Percentiles rank a stretch among this genome's conserved stretches.
Conservation (phyloP, 2,888 invertebrate genomes). For the Pyrrhosoma nymphula region DNA sequence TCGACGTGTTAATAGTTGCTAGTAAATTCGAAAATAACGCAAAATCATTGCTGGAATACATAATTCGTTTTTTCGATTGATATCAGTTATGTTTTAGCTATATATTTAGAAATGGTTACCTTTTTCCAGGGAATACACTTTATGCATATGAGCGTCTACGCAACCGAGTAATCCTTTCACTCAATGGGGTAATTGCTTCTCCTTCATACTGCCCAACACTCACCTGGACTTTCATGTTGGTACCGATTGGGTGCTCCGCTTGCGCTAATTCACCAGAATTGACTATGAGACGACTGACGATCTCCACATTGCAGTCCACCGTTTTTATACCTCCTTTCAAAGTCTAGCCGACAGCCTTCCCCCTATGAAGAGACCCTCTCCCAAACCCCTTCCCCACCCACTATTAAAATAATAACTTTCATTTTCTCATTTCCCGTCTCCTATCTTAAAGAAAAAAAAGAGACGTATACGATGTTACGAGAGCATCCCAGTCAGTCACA, state of each 20-base stretch:
- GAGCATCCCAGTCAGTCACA: constrained; percentile 43
- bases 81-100: too few relatives aligned
- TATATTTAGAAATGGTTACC: too few relatives aligned
- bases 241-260: not conserved
- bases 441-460: not conserved
- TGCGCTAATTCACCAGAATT: not conserved
- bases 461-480: not conserved
- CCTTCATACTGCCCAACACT: not conserved
- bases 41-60: too few relatives aligned
- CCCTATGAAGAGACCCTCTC: not conserved
- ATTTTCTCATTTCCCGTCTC: constrained; percentile 50
- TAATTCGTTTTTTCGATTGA: too few relatives aligned
- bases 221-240: constrained; percentile 57
- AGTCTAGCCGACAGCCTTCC: not conserved
- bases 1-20: too few relatives aligned
- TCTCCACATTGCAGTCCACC: not conserved
- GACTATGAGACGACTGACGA: constrained; percentile 30
- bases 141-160: too few relatives aligned
- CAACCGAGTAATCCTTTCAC: too few relatives aligned
- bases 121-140: too few relatives aligned
- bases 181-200: too few relatives aligned
- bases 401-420: constrained; percentile 60
- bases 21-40: too few relatives aligned
- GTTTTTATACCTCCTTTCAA: constrained; percentile 19
- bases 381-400: constrained; percentile 1